Percentiles rank a stretch among this genome's conserved stretches.
Evolutionary conservation across 2,888 invertebrate genomes (phyloP).

Genomic region (Ichneumoninae sp.): DNA sequence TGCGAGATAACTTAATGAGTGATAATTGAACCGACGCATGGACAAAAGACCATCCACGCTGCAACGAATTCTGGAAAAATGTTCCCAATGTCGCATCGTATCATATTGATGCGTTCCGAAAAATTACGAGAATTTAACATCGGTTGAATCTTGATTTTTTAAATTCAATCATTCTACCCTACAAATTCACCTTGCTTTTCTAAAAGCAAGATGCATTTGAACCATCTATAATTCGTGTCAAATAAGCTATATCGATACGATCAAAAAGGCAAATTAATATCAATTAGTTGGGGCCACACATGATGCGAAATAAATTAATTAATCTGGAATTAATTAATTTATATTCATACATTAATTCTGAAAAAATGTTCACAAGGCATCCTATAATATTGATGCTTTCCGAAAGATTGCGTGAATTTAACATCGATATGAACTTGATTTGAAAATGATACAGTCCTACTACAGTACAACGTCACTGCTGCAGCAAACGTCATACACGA

Average conservation of each 20-base stretch:
- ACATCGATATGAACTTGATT: no score
- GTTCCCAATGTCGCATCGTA: neutral
- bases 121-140: neutral
- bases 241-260: slow-evolving; percentile 61
- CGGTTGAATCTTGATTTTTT: neutral
- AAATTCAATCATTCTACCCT: neutral
- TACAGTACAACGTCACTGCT: no score
- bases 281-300: slow-evolving; percentile 28
- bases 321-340: no score
- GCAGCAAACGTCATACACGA: neutral
- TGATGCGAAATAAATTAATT: no score
- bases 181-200: neutral
- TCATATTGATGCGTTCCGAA: neutral
- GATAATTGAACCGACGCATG: slow-evolving; percentile 53
- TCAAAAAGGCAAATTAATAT: slow-evolving; percentile 65
- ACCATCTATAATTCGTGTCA: slow-evolving; percentile 45
- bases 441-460: no score
- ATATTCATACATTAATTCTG: no score
- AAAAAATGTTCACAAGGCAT: no score
- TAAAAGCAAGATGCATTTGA: slow-evolving; percentile 24
- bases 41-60: slow-evolving; percentile 13
- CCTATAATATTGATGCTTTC: no score
- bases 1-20: slow-evolving; percentile 66
- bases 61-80: slow-evolving; percentile 36
- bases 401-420: no score